Evolutionary conservation across 1,140 invertebrate genomes (phyloP).

Genomic region (Megalonaias nervosa): DNA sequence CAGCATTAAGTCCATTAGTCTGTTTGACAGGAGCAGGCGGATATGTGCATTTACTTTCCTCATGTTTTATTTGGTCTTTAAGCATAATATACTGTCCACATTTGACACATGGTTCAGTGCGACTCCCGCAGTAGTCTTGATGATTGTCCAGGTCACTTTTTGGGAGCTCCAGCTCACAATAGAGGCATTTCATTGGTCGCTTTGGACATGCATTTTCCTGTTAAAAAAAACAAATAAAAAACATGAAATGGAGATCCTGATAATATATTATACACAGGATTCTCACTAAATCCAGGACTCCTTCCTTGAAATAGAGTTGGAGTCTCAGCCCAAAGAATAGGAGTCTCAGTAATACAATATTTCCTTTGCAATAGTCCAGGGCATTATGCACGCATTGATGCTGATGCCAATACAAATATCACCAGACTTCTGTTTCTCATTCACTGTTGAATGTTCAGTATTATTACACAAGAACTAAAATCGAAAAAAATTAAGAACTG

Average conservation of each 20-base stretch:
- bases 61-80: conserved; percentile 77
- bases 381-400: no score
- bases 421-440: neutral
- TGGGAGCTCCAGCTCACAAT: conserved; percentile 77
- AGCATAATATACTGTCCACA: conserved; percentile 80
- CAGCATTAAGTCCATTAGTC: no score
- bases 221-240: conserved; percentile 16
- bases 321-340: no score
- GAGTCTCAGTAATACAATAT: neutral
- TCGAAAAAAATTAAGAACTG: neutral
- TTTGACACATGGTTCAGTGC: conserved; percentile 78
- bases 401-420: no score
- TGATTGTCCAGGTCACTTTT: conserved; percentile 76
- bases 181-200: conserved; percentile 73
- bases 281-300: neutral
- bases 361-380: neutral
- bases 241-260: conserved; percentile 1
- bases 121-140: conserved; percentile 78
- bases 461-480: neutral
- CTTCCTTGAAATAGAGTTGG: neutral
- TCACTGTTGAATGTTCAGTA: neutral
- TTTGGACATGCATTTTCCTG: conserved; percentile 67
- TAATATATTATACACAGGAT: neutral
- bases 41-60: conserved; percentile 74
- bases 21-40: conserved; percentile 15